A percentile compares a stretch with the other conserved stretches of the same genome.
These are phyloP conservation scores for Epinephelus coioides DNA, from an alignment of 2,797 vertebrate genomes.

Conservation along the genomic window DNA sequence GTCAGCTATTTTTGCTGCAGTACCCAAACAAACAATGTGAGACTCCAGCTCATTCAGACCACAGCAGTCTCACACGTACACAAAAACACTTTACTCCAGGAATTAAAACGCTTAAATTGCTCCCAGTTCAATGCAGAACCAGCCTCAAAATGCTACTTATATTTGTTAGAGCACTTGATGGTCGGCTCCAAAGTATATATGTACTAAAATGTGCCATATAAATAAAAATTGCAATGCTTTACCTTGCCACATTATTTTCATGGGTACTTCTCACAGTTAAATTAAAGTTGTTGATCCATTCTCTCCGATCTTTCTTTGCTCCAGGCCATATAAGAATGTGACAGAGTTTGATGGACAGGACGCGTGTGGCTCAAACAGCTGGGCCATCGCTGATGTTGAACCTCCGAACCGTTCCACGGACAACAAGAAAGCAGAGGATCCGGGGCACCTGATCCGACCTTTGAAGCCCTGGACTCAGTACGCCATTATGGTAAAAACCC, in stretches of 20 bases:
- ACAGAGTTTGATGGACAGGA: conserved; percentile 98
- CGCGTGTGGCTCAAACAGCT: conserved; percentile 97
- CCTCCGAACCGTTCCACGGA: conserved; percentile 88
- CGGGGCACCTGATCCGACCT: conserved; percentile 90
- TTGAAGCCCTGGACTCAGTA: conserved; percentile 98
- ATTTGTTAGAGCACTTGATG: not conserved
- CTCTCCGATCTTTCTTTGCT: conserved; percentile 1
- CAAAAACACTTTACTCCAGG: not conserved
- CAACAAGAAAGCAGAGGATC: conserved; percentile 84
- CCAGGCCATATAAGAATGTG: conserved; percentile 93
- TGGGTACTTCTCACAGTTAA: not conserved
- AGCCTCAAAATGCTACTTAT: not conserved
- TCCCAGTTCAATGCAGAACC: not conserved
- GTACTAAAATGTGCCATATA: not conserved
- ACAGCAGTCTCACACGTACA: not conserved
- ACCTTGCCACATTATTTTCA: not conserved
- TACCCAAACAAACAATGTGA: not conserved
- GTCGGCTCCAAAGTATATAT: not conserved
- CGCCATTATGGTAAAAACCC: conserved; percentile 96
- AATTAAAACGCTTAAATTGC: not conserved
- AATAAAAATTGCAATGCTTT: not conserved
- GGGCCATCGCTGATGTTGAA: conserved; percentile 96
- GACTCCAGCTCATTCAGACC: not conserved
- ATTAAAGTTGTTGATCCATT: not conserved
- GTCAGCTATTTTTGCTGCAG: too few species aligned